phyloP scores from a whole-genome alignment of 1,140 invertebrate species.

The Drepana arcuata region DNA sequence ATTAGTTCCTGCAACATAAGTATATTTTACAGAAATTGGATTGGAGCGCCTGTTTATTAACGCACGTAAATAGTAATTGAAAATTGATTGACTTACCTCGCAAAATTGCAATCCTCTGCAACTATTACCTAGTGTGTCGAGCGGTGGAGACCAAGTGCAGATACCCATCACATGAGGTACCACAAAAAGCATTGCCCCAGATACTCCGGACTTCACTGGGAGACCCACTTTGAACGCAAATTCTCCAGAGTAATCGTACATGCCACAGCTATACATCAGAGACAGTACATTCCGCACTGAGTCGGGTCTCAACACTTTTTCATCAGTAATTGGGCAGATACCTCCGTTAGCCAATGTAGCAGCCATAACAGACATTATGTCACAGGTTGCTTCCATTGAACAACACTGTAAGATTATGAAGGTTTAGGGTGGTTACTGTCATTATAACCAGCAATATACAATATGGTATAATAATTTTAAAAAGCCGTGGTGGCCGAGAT shows the following conservation, averaged over 20 bases:
- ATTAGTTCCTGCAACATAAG: conserved; percentile 88
- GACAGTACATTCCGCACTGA: conserved; percentile 88
- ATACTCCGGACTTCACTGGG: conserved; percentile 97
- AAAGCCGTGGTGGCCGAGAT: no score
- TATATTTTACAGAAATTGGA: no score
- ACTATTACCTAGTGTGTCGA: conserved; percentile 93
- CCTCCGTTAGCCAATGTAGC: conserved; percentile 97
- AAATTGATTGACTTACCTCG: conserved; percentile 70
- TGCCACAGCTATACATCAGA: conserved; percentile 98
- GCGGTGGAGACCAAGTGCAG: conserved; percentile 93
- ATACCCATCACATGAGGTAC: conserved; percentile 98
- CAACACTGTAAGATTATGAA: conserved; percentile 95
- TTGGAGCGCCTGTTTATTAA: no score
- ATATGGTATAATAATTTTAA: no score
- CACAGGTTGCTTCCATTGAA: conserved; percentile 95
- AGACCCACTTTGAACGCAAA: conserved; percentile 98
- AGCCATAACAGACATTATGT: conserved; percentile 93
- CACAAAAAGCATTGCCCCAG: conserved; percentile 93
- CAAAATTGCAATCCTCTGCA: conserved; percentile 94
- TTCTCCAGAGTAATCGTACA: conserved; percentile 98
- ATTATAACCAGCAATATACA: no score
- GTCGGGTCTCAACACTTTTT: conserved; percentile 90
- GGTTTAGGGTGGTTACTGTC: no score
- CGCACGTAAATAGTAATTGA: conserved; percentile 1
- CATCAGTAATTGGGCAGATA: conserved; percentile 96